Base-by-base conservation (phyloP, 2,113 vertebrate species). In the Prochilodus magdalenae region DNA sequence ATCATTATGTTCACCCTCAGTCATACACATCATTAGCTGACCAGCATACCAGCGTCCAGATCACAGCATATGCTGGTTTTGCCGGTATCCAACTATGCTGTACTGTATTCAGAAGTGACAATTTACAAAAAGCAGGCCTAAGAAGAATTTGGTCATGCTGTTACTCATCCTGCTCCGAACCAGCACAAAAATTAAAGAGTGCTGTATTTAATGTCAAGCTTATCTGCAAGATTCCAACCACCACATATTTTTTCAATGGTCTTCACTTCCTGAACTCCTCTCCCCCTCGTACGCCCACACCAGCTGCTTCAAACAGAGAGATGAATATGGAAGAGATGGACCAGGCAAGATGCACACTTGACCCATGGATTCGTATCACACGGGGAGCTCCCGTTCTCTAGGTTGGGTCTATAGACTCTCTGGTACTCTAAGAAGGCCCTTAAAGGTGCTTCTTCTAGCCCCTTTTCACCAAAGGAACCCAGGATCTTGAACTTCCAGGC, bases 201-300 rank as follows among this genome's bases (percentile, higher is more conserved):
- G 29, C 29, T 27, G 15, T 10, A 26, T 26, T 22, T 20, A 63
- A 24, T 74, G 27, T 72, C 60, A 30, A 27, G 72, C n/a, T 53
- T 11, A 77, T 78, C 79, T 78, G 24, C 24, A 7, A 49, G 70
- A 66, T 47, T 66, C 51, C 44, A 72, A 77, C 30, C 72, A 15
- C 22, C 49, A 15, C 47, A 26, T 13, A 15, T 14, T 15, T 71
- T 29, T 66, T 47, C 59, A 59, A 47, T 55, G 16, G 20, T 13
- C 22, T 57, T 40, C 63, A 70, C 36, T 77, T 80, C 27, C 67
- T 80, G 24, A 47, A 70, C 55, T 24, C 72, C 67, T 49, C 29
- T 80, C 70, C 40, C 49, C 27, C 63, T 75, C n/a, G 62, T 63
- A 53, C 67, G 27, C 67, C 83, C 74, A 73, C 83, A 49, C 66